Base-by-base conservation (phyloP, 2,797 vertebrate genomes). In the Sparus aurata region DNA sequence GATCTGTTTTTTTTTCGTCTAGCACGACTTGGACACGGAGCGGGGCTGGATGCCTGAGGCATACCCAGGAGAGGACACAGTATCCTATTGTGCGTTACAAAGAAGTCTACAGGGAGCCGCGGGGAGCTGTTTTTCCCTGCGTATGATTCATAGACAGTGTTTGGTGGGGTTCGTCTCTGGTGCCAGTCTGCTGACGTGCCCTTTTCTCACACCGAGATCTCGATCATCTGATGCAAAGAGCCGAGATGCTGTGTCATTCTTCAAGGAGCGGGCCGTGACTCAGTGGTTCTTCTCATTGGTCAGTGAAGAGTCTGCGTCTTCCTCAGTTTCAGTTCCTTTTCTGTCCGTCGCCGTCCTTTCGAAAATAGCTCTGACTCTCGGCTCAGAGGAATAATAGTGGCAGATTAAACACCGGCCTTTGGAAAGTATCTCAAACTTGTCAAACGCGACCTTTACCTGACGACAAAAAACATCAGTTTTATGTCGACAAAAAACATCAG, bases 181-280 rank as follows among this genome's bases (percentile, higher is more conserved):
- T 89, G 79, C 80, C 87, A 73, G 68, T 69, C 72, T 62, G 68
- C 61, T 73, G 46, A 49, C 8, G 16, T 45, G 58, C 18, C 74
- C n/a, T 57, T 45, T 54, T 85, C 64, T 77, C 41, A 61, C 23
- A 12, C 55, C 17, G 16, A 73, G 53, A 69, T 60, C 27, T 59
- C 27, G 59, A 30, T 53, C 64, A 79, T 64, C 69, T 34, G 75
- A 80, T 63, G 75, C 64, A 69, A 81, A 43, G 34, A 73, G 88
- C 34, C 84, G 82, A 93, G 90, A 87, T 90, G 91, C 91, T 94
- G 93, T 93, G 94, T 94, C 95, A 92, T 91, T 92, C 45, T 63
- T 69, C 85, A 87, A 95, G 92, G 92, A 87, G 87, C 43, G 41
- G 92, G 75, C 81, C 83, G 77, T 96, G 95, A 96, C 93, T 94